Base-by-base conservation (phyloP, 2,888 invertebrate genomes). In the Meganola albula region DNA sequence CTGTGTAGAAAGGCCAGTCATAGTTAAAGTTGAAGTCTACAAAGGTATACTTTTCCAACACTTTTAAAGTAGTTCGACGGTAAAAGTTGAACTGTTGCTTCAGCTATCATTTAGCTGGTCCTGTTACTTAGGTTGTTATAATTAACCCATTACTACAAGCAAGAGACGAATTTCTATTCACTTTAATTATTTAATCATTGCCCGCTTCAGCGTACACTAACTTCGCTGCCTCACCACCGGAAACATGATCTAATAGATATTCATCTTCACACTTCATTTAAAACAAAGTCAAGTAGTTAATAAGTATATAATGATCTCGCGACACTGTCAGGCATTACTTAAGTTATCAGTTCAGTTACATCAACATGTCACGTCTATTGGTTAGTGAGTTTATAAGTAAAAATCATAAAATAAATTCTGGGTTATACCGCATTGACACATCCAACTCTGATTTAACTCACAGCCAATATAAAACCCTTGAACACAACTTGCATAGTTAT, bases 211-310 rank as follows among this genome's bases (percentile, higher is more conserved):
- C 10, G n/a, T 10, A n/a, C 36, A 41, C 37, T 9, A 13, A 27
- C 13, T 2, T 12, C 37, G 25, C 28, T 4, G 11, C 36, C 34
- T 52, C 40, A 53, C 37, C 34, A 46, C 44, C 60, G 57, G 63
- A 67, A 65, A 54, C 45, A 42, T 43, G 43, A 53, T 60, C 39
- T 38, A 56, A 50, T 51, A 46, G 54, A 58, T 58, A 52, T 44
- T 44, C 35, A 44, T 51, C 16, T 63, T 44, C 41, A 44, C 43
- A 47, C 49, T 53, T 53, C 41, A 41, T 53, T 37, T 59, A 42
- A 54, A 68, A 58, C 73, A 74, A 74, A 75, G 72, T 58, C n/a
- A n/a, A n/a, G n/a, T n/a, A n/a, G 53, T 68, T 69, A 70, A 75
- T 71, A 76, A 66, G n/a, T n/a, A n/a, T n/a, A n/a, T n/a, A n/a